A percentile compares a stretch with the other conserved stretches of the same genome.
These are phyloP conservation scores for Lagria hirta DNA, from an alignment of 2,888 invertebrate genomes.

Conservation along the genomic window DNA sequence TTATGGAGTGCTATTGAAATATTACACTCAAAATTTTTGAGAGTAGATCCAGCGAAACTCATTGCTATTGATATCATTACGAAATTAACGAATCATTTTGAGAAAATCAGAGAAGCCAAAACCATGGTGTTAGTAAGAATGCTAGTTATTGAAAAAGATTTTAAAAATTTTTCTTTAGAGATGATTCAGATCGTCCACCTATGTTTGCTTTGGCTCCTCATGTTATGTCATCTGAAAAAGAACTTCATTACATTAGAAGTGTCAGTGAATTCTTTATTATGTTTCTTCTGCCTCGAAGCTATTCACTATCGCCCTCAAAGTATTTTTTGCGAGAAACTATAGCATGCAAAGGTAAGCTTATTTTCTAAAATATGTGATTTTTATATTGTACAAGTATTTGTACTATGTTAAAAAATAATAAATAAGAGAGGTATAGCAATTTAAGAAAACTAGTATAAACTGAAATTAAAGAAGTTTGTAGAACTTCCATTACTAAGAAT, in stretches of 20 bases:
- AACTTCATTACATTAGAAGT: conserved; percentile 78
- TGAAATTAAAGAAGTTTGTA: too few species aligned
- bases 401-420: conserved; percentile 1
- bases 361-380: neutral
- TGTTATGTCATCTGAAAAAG: conserved; percentile 70
- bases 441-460: too few species aligned
- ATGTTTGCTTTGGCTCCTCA: conserved; percentile 75
- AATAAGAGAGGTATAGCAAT: too few species aligned
- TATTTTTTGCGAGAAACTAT: conserved; percentile 81
- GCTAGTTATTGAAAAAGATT: conserved; percentile 20
- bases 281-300: conserved; percentile 78
- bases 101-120: conserved; percentile 77
- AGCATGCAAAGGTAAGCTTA: conserved; percentile 73
- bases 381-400: neutral
- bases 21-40: conserved; percentile 70
- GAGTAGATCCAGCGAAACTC: conserved; percentile 79
- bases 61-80: conserved; percentile 81
- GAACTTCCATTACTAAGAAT: too few species aligned
- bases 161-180: conserved; percentile 54
- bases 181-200: conserved; percentile 64
- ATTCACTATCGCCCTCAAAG: conserved; percentile 75
- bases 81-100: conserved; percentile 81
- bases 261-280: conserved; percentile 81
- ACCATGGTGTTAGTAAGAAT: conserved; percentile 67
- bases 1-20: conserved; percentile 79